These are phyloP conservation scores for Eupithecia subfuscata DNA, from an alignment of 2,888 invertebrate species.

Conservation along the genomic window DNA sequence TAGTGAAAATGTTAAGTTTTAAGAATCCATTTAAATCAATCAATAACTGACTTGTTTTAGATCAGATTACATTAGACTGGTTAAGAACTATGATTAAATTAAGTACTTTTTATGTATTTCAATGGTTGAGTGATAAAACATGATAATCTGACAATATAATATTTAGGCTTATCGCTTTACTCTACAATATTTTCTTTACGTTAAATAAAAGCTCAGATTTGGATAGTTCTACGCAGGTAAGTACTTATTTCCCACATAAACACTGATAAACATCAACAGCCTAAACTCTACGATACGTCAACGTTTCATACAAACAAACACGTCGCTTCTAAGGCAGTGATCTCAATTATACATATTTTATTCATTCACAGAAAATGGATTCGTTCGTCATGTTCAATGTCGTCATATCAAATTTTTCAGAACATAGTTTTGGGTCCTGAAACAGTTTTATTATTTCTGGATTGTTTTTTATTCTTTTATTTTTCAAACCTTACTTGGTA, in stretches of 20 bases:
- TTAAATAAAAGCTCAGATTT: constrained; percentile 16
- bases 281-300: constrained; percentile 41
- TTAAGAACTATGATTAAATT: background rate
- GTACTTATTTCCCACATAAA: constrained; percentile 24
- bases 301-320: constrained; percentile 49
- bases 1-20: background rate
- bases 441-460: background rate
- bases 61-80: background rate
- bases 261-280: constrained; percentile 42
- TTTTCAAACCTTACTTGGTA: background rate
- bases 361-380: constrained; percentile 39
- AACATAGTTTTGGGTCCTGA: background rate
- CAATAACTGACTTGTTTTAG: background rate
- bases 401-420: background rate
- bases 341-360: constrained; percentile 50
- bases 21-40: background rate
- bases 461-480: background rate
- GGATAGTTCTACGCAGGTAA: constrained; percentile 11
- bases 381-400: constrained; percentile 1
- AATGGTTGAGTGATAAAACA: background rate
- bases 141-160: background rate
- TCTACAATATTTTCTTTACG: background rate
- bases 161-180: background rate
- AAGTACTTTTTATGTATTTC: background rate
- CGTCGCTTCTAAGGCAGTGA: constrained; percentile 66